These are phyloP conservation scores for Cyclina sinensis DNA, from an alignment of 1,140 invertebrate species.

Conservation along the genomic window DNA sequence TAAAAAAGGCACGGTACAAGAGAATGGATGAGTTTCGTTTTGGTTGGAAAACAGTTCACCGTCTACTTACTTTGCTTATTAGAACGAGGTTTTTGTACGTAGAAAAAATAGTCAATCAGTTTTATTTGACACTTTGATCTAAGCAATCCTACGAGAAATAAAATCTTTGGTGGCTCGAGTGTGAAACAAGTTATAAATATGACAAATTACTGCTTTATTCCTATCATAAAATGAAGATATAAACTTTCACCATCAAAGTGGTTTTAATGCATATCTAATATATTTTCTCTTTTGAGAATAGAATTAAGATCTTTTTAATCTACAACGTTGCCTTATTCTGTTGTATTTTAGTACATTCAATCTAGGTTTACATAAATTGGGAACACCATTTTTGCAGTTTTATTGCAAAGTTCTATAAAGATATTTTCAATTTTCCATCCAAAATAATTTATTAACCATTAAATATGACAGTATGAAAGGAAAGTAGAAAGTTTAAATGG, in stretches of 20 bases:
- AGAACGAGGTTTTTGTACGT: background rate
- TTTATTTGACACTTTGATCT: constrained; percentile 34
- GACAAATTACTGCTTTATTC: constrained; percentile 42
- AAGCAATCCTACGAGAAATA: background rate
- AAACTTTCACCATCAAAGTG: constrained; percentile 35
- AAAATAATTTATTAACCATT: too few species aligned
- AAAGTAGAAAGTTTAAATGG: too few species aligned
- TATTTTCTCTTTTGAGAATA: constrained; percentile 11
- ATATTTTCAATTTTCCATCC: too few species aligned
- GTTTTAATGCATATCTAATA: constrained; percentile 46
- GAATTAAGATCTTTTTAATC: constrained; percentile 21
- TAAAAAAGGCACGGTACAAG: background rate
- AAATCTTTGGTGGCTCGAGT: constrained; percentile 20
- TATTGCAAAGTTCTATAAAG: too few species aligned
- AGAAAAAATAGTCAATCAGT: constrained; percentile 38
- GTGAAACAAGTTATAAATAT: constrained; percentile 38
- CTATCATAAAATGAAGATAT: constrained; percentile 9
- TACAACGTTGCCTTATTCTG: background rate
- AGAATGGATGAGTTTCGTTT: background rate
- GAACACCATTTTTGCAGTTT: too few species aligned
- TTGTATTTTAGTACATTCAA: too few species aligned
- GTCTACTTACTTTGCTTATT: background rate
- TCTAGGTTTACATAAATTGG: too few species aligned
- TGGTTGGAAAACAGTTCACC: background rate
- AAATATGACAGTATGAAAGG: too few species aligned